Base-by-base conservation (phyloP, 2,797 vertebrate species). In the Microctenopoma steveboyesi region DNA sequence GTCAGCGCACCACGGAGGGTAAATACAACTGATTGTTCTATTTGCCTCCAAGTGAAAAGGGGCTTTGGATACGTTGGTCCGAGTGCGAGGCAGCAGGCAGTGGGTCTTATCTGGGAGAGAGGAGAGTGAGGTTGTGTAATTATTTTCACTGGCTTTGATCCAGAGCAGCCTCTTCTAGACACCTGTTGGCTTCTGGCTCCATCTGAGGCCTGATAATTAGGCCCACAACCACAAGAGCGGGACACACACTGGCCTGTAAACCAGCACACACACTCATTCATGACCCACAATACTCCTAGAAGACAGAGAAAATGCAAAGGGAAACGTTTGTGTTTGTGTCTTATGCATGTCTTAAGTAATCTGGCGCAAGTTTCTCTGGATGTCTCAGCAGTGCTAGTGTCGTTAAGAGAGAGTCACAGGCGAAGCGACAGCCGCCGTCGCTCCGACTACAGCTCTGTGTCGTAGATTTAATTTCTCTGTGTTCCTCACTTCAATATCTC, bases 111-210 rank as follows among this genome's bases (percentile, higher is more conserved):
- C 81, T 77, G 11, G 56, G 64, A 57, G 76, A 76, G 54, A 40
- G 50, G 74, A 78, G 69, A 76, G 73, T 59, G 47, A 66, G 86
- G 56, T 77, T 74, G 86, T 87, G 88, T 93, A 91, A 93, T 94
- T 92, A 94, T 89, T 90, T 90, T 79, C 69, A 35, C 86, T 89
- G 90, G 92, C 92, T 94, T 92, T 93, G 90, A 94, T 93, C 90
- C 91, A 90, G 88, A 82, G 72, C 76, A 78, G 83, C 80, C 67
- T 90, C 86, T 84, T 86, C 77, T 42, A 73, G 84, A 90, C 92
- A 93, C 91, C 92, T 93, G 91, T 91, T 91, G 86, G 84, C 88
- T 82, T 62, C 74, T 74, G 72, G 88, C 81, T 86, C 80, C 69
- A 64, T 88, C 86, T 83, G 84, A 84, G 82, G 84, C 69, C 68